phyloP scores from a whole-genome alignment of 1,140 invertebrate species.

The Calycopis cecrops region DNA sequence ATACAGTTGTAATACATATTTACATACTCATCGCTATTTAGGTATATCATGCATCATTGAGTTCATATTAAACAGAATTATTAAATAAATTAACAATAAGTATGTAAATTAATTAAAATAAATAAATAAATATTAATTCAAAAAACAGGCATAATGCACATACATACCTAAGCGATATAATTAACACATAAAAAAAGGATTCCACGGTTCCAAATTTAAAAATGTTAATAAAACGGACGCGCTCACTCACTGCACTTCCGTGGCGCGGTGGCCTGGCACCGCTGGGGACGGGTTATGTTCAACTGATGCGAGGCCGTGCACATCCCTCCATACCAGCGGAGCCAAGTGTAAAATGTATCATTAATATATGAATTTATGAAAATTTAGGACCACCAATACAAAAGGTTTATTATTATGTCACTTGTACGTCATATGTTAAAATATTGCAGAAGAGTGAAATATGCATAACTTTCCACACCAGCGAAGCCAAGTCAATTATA shows the following conservation, averaged over 20 bases:
- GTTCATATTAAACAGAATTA: no score
- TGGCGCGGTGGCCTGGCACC: constrained; percentile 29
- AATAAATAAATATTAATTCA: neutral
- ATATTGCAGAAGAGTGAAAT: no score
- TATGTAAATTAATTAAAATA: neutral
- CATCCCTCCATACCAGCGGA: constrained; percentile 18
- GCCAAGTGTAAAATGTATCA: neutral
- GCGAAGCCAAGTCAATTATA: neutral
- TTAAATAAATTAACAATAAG: no score
- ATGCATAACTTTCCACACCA: constrained; percentile 18
- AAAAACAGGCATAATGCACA: neutral
- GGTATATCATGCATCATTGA: no score
- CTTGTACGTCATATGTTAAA: no score
- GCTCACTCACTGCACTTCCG: constrained; percentile 59
- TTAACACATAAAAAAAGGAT: constrained; percentile 22
- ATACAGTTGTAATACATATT: no score
- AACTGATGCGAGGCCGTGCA: constrained; percentile 29
- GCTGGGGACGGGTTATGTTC: constrained; percentile 29
- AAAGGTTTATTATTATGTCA: no score
- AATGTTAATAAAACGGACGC: constrained; percentile 16
- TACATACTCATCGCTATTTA: no score
- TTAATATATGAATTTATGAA: neutral
- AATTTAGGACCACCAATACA: no score
- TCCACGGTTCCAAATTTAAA: constrained; percentile 30
- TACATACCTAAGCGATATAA: neutral